Evolutionary conservation across 1,140 invertebrate species (phyloP), one percentile per base, ranked within the genome.

Genomic region (Platyura marginata): DNA sequence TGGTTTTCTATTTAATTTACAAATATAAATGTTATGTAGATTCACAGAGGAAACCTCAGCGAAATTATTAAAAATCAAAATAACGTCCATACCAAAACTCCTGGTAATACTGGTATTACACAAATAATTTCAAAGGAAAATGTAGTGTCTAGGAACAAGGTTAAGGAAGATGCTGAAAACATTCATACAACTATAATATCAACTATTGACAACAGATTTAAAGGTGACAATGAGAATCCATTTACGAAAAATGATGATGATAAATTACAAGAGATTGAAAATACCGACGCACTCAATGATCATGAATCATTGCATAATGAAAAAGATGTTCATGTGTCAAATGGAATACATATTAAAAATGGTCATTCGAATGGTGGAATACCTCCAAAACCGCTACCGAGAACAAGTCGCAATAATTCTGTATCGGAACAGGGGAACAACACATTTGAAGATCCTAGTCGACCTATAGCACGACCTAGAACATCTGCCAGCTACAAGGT

Each of bases 361-460:
- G 38, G n/a, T 3, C n/a, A 40, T 40, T 13, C n/a, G 20, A 40
- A 22, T 40, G 36, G 20, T 19, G 20, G 10, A 20, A 13, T 52
- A 19, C 77, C 77, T 8, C 82, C 82, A 0, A 84, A 83, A 53
- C 82, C 82, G 9, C 62, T 85, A 55, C 82, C 82, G 19, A 67
- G 76, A 46, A 66, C 71, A 0, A 76, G 74, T 13, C 65, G 77
- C 46, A 68, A 74, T 21, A 71, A 73, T 52, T 77, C 75, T 22
- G 56, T 79, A 32, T 70, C 13, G 8, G 41, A 43, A 5, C 32
- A 43, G 15, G n/a, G 25, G 3, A 21, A 39, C 6, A 11, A 10
- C 19, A 11, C 16, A 19, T 20, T 29, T 36, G 36, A 38, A 20
- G 19, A 3, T 8, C 3, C 47, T 4, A 76, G 78, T 0, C 79